Evolutionary conservation across 1,140 invertebrate genomes (phyloP), one percentile per base, ranked within the genome.

Genomic region (Probaryconus sp.): DNA sequence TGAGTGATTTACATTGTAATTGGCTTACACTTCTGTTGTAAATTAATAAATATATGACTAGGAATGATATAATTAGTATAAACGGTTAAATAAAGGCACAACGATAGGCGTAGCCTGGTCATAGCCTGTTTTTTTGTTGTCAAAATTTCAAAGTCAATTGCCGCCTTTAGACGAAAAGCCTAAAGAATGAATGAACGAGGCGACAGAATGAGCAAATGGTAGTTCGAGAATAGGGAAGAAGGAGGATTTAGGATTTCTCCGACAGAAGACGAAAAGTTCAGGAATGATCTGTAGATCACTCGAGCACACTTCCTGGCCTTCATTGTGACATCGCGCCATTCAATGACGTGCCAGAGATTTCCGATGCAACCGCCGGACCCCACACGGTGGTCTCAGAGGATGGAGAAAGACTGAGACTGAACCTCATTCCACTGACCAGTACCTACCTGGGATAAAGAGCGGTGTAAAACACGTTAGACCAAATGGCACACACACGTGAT

Each of bases 301-400:
- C 76, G 78, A 81, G 81, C 81, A 81, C 77, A 85, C 83, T 84
- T 85, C 84, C 83, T 82, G 82, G 76, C 69, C 68, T 45, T 77
- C 73, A 81, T 85, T 84, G 80, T 84, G 77, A 74, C 60, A 38
- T 55, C 69, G 51, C 45, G 43, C 77, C 79, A 82, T 83, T 81
- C 79, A 82, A 71, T 69, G 74, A 67, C 67, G 74, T 53, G 76
- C 75, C 76, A 65, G 65, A 67, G 69, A 68, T 74, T 70, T 64
- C 37, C 70, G 63, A 73, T 75, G 72, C 48, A 64, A 63, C 63
- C 51, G 45, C 14, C 37, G 28, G 83, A 84, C 83, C 84, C 81
- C 83, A 85, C 83, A 85, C 81, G 82, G 79, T 37, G 83, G 77
- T 79, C 74, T 71, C 56, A 58, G 64, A 76, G 69, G 71, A 56